Base-by-base conservation (phyloP, 2,797 vertebrate species). In the Pangasius krempfi region DNA sequence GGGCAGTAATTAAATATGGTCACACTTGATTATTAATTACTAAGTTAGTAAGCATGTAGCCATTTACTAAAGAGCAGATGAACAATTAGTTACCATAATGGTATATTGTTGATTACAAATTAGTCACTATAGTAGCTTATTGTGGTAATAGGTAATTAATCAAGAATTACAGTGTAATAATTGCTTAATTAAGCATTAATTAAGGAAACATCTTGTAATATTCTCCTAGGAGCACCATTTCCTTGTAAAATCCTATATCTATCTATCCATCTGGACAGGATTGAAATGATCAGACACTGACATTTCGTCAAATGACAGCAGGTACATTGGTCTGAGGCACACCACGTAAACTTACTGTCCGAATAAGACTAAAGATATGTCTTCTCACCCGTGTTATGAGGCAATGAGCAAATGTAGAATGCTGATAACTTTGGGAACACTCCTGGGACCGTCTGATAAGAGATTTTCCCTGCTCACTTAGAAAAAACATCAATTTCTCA, bases 371-470 rank as follows among this genome's bases (percentile, higher is more conserved):
- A 47, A 66, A 64, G 37, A 18, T 20, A 10, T 22, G 14, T 84
- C 60, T 66, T 68, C 62, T 30, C 37, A 5, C 62, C n/a, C 12
- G 1, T 33, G 79, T 16, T 22, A 60, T 73, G 72, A 60, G 50
- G 44, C 40, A 60, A 79, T 50, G 79, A 70, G 64, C 56, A 73
- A 80, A 86, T 88, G 88, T 84, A 80, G 14, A 88, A 54, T 16
- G 22, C 72, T 58, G 88, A 73, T 89, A 84, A 56, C 72, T 84
- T 64, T 62, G 56, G 62, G 78, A 86, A 86, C 62, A 86, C 87
- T 84, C 89, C 84, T 27, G 86, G 89, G 89, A 84, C 62, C 12
- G 72, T 84, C 33, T 90, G 84, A 86, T 87, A 73, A 47, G 30
- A 72, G 64, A 50, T 60, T 83, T 89, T 44, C 68, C 44, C 50